Percentiles rank a stretch among this genome's conserved stretches.
Evolutionary conservation across 2,113 vertebrate species (phyloP).

Genomic region (Ptilonorhynchus violaceus): DNA sequence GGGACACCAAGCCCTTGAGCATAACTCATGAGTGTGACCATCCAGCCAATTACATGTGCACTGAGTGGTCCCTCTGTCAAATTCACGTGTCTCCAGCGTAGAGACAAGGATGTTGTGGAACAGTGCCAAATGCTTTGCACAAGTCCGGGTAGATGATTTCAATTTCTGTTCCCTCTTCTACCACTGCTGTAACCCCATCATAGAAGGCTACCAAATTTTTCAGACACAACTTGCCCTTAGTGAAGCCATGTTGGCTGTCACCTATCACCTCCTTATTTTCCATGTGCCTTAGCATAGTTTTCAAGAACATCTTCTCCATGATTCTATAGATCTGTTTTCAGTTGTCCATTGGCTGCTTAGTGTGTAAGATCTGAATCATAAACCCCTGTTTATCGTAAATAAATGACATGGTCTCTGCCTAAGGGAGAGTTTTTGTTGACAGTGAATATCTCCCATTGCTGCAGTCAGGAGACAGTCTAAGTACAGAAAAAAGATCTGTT

Average conservation of each 20-base stretch:
- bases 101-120: background rate
- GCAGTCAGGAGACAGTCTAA: background rate
- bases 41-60: background rate
- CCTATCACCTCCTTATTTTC: background rate
- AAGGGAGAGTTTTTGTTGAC: background rate
- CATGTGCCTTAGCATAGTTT: background rate
- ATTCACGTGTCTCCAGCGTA: background rate
- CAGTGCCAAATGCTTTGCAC: background rate
- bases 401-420: background rate
- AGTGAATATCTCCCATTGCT: background rate
- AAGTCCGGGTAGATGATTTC: background rate
- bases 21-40: background rate
- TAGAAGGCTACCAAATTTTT: background rate
- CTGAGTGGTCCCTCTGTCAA: background rate
- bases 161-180: background rate
- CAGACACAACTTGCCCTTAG: background rate
- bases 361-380: background rate
- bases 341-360: background rate
- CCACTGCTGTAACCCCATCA: background rate
- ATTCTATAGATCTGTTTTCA: background rate
- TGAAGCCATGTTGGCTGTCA: background rate
- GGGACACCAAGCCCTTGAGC: accelerated
- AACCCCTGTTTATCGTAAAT: background rate
- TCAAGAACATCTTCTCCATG: background rate
- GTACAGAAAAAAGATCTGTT: background rate